Percentiles rank a stretch among this genome's conserved stretches.
Evolutionary conservation across 2,888 invertebrate species (phyloP).

Genomic region (Thymelicus lineola): DNA sequence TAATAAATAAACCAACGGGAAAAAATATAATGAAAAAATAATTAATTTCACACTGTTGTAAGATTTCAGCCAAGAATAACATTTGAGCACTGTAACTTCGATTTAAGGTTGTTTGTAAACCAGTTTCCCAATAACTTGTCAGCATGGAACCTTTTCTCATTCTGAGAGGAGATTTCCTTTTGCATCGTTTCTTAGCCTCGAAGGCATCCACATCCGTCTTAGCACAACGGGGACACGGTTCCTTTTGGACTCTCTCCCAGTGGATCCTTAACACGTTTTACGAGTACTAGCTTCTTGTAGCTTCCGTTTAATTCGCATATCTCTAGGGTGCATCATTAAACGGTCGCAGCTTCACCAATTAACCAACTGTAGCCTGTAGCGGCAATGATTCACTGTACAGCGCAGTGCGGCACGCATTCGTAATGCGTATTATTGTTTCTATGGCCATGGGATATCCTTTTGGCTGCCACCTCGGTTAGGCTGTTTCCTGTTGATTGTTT

Average conservation of each 20-base stretch:
- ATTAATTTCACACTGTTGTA: too few relatives aligned
- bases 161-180: too few relatives aligned
- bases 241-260: not conserved
- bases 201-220: too few relatives aligned
- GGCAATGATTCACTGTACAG: constrained; percentile 43
- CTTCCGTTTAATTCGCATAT: not conserved
- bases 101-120: too few relatives aligned
- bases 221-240: too few relatives aligned
- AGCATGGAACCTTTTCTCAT: too few relatives aligned
- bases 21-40: too few relatives aligned
- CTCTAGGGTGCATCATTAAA: constrained; percentile 36
- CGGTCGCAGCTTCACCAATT: constrained; percentile 30
- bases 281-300: not conserved
- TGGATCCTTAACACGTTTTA: not conserved
- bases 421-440: constrained; percentile 52
- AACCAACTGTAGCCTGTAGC: constrained; percentile 39
- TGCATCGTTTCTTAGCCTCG: too few relatives aligned
- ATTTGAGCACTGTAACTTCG: too few relatives aligned
- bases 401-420: constrained; percentile 33
- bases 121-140: too few relatives aligned
- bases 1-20: too few relatives aligned
- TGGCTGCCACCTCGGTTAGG: constrained; percentile 50
- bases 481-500: constrained; percentile 54
- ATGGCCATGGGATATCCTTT: constrained; percentile 66
- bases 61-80: too few relatives aligned